These are phyloP conservation scores for Drosophila anomelani DNA, from an alignment of 2,888 invertebrate genomes.

Conservation along the genomic window DNA sequence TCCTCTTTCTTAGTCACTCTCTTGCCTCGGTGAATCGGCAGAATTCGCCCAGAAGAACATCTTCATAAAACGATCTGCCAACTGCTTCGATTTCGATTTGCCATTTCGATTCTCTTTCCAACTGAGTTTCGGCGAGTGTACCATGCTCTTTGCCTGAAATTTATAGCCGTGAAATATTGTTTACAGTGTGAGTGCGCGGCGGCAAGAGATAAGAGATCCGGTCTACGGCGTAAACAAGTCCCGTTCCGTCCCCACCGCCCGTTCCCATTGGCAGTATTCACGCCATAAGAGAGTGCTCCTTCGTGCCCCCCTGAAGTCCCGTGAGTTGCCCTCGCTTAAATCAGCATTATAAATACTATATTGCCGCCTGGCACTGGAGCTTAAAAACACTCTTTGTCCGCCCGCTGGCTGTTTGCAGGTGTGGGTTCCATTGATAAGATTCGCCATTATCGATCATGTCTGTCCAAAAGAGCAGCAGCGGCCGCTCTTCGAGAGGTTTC, in stretches of 20 bases:
- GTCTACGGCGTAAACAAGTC: constrained; percentile 41
- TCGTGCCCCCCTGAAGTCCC: neutral
- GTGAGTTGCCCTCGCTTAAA: constrained; percentile 1
- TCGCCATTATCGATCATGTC: constrained; percentile 21
- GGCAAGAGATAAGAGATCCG: constrained; percentile 48
- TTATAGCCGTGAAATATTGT: constrained; percentile 34
- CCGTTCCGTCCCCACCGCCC: neutral
- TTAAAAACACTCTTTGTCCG: constrained; percentile 8
- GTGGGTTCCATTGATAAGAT: constrained; percentile 35
- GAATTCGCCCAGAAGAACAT: constrained; percentile 30
- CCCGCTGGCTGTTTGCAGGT: neutral
- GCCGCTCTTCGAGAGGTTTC: constrained; percentile 35
- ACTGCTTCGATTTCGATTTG: constrained; percentile 15
- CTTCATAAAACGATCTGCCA: constrained; percentile 27
- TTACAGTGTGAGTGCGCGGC: constrained; percentile 30
- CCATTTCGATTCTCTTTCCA: constrained; percentile 20
- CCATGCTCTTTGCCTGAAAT: constrained; percentile 33
- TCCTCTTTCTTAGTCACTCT: constrained; percentile 33
- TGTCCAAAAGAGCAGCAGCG: constrained; percentile 8
- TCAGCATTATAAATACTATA: constrained; percentile 32
- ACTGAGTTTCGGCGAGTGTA: constrained; percentile 24
- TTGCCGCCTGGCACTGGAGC: neutral
- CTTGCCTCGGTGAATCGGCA: constrained; percentile 71
- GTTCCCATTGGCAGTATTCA: neutral
- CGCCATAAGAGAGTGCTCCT: constrained; percentile 47